Base-by-base conservation (phyloP, 2,888 invertebrate species). In the Drosophila vallismaia region DNA sequence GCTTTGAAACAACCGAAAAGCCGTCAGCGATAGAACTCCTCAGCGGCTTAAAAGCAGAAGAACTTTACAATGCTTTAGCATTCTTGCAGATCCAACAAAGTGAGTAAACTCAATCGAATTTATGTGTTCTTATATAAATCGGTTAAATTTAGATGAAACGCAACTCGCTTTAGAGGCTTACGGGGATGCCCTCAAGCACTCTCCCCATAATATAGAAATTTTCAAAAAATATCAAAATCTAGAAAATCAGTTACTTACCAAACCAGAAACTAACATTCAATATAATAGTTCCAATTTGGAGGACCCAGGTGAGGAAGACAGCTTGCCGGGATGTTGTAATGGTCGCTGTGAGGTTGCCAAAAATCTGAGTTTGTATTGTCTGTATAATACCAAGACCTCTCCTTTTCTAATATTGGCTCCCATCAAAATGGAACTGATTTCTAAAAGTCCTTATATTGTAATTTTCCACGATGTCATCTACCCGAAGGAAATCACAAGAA, bases 391-490 rank as follows among this genome's bases (percentile, higher is more conserved):
- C 19, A 58, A 51, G 8, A 55, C 58, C 6, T 54, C 72, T 2
- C 59, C 62, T 0, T 83, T 71, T 38, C 62, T 68, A 1, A 56
- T 54, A 3, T 31, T 83, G 28, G 76, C 77, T 0, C 92, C 93
- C 0, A 79, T 90, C 52, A 93, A 93, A 84, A 89, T 92, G 59
- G 94, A 94, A 88, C 88, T 92, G 26, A 81, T 92, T 1, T 92
- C 92, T 74, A 74, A 92, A 28, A 89, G 92, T 24, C 94, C 94
- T 3, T 89, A 89, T 52, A 91, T 94, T 46, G 90, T 91, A 26
- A 75, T 94, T 33, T 93, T 92, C 79, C 93, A 94, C 76, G 92
- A 93, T 75, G 90, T 94, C 14, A 79, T 95, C 19, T 90, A 87
- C 29, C 93, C 94, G 58, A 71, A 76, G 1, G 94, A 94, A 1